A percentile compares a stretch with the other conserved stretches of the same genome.
phyloP scores from a whole-genome alignment of 2,113 vertebrate genomes.

The Colinus virginianus region DNA sequence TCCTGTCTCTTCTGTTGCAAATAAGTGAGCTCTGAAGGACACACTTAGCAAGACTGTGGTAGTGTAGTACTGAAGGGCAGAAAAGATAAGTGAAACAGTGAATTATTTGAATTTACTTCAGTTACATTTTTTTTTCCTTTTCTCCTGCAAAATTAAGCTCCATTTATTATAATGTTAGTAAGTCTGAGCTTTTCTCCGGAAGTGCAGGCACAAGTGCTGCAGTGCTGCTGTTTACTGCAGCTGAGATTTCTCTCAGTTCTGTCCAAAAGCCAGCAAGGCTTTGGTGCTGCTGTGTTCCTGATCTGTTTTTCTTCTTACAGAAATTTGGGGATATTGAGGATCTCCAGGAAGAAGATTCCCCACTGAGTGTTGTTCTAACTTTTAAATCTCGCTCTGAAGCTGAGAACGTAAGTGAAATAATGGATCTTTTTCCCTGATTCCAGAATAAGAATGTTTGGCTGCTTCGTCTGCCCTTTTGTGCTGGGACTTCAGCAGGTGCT shows the following conservation, averaged over 20 bases:
- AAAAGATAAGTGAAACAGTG: neutral
- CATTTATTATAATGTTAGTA: neutral
- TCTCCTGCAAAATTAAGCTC: neutral
- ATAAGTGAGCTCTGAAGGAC: neutral
- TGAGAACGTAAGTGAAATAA: constrained; percentile 84
- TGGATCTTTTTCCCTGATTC: accelerated
- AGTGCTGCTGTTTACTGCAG: neutral
- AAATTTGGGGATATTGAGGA: constrained; percentile 92
- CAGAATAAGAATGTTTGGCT: neutral
- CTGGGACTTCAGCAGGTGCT: neutral
- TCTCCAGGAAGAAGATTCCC: constrained; percentile 87
- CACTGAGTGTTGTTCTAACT: constrained; percentile 86
- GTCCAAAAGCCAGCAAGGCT: neutral
- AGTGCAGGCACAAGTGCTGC: neutral
- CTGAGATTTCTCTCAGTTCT: neutral
- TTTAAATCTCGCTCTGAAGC: constrained; percentile 90
- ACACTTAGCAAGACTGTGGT: neutral
- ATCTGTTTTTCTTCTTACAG: constrained; percentile 43
- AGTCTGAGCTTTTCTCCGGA: neutral
- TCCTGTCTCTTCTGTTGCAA: neutral
- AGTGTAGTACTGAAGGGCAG: neutral
- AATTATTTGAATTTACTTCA: neutral
- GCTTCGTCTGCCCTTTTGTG: neutral
- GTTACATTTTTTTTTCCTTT: accelerated
- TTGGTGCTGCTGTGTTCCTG: neutral